Evolutionary conservation across 2,113 vertebrate species (phyloP).

Genomic region (Heteronetta atricapilla): DNA sequence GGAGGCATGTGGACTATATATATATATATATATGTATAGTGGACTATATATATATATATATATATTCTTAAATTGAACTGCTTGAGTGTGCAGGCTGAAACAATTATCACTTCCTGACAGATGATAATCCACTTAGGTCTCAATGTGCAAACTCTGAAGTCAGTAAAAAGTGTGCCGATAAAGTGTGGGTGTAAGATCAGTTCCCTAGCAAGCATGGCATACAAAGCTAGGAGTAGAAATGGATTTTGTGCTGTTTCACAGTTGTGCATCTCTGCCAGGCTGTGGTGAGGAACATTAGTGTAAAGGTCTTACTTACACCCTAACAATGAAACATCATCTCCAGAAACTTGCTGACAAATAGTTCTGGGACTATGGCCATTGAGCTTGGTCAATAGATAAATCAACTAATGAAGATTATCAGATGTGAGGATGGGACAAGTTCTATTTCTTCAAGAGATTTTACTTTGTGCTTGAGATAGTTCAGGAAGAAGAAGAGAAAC

Average conservation of each 20-base stretch:
- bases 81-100: neutral
- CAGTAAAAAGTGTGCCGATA: neutral
- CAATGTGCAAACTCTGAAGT: neutral
- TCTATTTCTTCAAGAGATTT: rapidly evolving
- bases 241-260: neutral
- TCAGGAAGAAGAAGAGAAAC: neutral
- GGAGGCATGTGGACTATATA: neutral
- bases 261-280: neutral
- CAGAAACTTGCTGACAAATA: neutral
- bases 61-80: neutral
- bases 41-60: neutral
- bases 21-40: neutral
- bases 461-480: neutral
- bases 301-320: neutral
- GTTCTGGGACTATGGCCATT: neutral
- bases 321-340: neutral
- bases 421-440: neutral
- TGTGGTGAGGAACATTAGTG: neutral
- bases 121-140: neutral
- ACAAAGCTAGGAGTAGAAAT: neutral
- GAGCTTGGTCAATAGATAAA: neutral
- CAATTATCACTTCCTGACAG: neutral
- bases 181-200: neutral
- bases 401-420: neutral
- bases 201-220: neutral